These are phyloP conservation scores for Subanguina moxae DNA, from an alignment of 1,140 invertebrate genomes.

Conservation along the genomic window DNA sequence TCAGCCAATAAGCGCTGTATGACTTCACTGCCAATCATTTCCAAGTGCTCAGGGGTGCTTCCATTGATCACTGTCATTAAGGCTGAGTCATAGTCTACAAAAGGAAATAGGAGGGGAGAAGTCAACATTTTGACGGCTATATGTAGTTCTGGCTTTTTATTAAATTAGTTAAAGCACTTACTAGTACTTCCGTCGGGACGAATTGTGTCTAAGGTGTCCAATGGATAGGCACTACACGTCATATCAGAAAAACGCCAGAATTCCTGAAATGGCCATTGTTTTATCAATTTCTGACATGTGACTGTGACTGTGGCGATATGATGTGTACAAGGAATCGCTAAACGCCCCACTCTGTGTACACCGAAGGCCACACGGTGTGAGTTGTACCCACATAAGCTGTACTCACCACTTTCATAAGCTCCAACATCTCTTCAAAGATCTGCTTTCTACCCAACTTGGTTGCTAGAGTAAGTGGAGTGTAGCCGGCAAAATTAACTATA, in stretches of 20 bases:
- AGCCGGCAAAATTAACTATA: slow-evolving; percentile 77
- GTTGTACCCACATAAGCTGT: no score
- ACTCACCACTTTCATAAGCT: slow-evolving; percentile 75
- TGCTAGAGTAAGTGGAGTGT: slow-evolving; percentile 89
- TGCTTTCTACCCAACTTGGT: slow-evolving; percentile 88
- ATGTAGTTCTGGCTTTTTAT: no score
- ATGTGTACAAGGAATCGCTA: not conserved
- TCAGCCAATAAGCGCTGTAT: slow-evolving; percentile 92
- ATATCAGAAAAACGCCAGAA: slow-evolving; percentile 99
- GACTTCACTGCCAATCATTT: slow-evolving; percentile 96
- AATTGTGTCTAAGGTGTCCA: slow-evolving; percentile 90
- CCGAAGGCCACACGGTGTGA: not conserved
- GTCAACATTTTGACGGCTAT: not conserved
- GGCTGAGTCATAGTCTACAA: slow-evolving; percentile 92
- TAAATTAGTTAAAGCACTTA: slow-evolving; percentile 64
- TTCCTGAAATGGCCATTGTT: slow-evolving; percentile 69
- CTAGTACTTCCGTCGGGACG: slow-evolving; percentile 86
- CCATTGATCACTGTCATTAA: slow-evolving; percentile 95
- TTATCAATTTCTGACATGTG: no score
- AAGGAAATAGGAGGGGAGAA: slow-evolving; percentile 13
- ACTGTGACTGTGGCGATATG: slow-evolving; percentile 20
- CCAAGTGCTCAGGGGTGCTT: slow-evolving; percentile 87
- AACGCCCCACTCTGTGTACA: not conserved
- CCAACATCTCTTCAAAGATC: slow-evolving; percentile 95
- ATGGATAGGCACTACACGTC: slow-evolving; percentile 92